Percentiles rank a stretch among this genome's conserved stretches.
phyloP scores from a whole-genome alignment of 2,113 vertebrate species.

The Takifugu bimaculatus region DNA sequence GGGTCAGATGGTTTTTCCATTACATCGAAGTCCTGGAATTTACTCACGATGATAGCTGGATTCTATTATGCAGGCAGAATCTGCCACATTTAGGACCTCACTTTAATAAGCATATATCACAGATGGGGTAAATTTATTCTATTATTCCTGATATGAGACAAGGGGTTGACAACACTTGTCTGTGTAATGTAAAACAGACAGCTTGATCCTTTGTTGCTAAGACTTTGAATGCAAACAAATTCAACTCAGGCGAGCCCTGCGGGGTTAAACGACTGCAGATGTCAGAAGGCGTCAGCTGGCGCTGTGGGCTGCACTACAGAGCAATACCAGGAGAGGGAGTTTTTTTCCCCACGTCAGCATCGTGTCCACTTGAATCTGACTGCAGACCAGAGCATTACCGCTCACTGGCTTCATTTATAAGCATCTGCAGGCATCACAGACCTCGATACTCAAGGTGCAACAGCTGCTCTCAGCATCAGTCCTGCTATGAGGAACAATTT shows the following conservation, averaged over 20 bases:
- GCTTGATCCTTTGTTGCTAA: conserved; percentile 33
- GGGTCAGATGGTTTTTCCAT: conserved; percentile 61
- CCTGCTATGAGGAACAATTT: conserved; percentile 19
- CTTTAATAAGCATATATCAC: conserved; percentile 64
- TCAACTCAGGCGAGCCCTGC: conserved; percentile 39
- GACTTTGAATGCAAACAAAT: conserved; percentile 29
- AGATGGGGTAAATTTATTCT: conserved; percentile 59
- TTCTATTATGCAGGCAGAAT: conserved; percentile 51
- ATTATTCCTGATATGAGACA: conserved; percentile 62
- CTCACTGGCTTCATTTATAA: conserved; percentile 25
- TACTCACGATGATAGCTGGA: conserved; percentile 54
- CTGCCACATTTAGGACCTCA: conserved; percentile 52
- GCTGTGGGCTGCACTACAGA: conserved; percentile 43
- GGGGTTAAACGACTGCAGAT: conserved; percentile 64
- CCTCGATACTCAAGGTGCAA: conserved; percentile 16
- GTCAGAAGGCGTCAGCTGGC: conserved; percentile 48
- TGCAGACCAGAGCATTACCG: conserved; percentile 8
- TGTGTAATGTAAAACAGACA: conserved; percentile 55
- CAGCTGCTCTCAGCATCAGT: conserved; percentile 22
- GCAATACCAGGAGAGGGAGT: conserved; percentile 67
- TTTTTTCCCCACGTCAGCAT: conserved; percentile 30
- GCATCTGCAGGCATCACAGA: conserved; percentile 11
- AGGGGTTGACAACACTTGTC: conserved; percentile 54
- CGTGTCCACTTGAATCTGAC: conserved; percentile 9
- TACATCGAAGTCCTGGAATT: conserved; percentile 65